Percentiles rank a stretch among this genome's conserved stretches.
phyloP scores from a whole-genome alignment of 2,797 vertebrate genomes.

The Carapus acus region DNA sequence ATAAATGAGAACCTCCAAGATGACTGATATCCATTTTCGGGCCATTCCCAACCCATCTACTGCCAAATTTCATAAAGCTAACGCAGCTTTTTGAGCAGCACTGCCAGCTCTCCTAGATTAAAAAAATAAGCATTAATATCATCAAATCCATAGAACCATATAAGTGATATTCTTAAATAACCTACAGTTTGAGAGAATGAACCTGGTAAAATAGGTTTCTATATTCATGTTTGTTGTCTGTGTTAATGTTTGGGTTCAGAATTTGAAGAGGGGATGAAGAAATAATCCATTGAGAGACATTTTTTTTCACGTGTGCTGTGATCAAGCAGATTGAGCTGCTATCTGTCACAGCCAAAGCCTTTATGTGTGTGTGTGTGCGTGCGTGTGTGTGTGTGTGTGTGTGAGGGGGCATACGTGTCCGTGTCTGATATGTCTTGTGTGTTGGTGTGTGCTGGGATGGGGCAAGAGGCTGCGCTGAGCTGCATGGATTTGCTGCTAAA shows the following conservation, averaged over 20 bases:
- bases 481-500: conserved; percentile 94
- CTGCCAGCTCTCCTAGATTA: too few relatives aligned
- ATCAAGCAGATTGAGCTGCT: conserved; percentile 36
- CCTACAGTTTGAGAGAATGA: too few relatives aligned
- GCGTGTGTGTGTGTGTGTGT: conserved; percentile 11
- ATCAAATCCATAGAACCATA: too few relatives aligned
- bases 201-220: too few relatives aligned
- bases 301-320: neutral
- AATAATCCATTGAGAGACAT: neutral
- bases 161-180: too few relatives aligned
- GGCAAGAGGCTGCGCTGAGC: conserved; percentile 72
- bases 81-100: too few relatives aligned
- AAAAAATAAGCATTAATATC: too few relatives aligned
- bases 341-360: conserved; percentile 41
- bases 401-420: conserved; percentile 11
- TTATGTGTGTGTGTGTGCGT: conserved; percentile 9
- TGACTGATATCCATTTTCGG: too few relatives aligned
- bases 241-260: neutral
- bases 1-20: too few relatives aligned
- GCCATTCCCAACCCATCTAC: too few relatives aligned
- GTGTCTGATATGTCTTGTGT: conserved; percentile 28
- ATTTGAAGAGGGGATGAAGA: neutral
- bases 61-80: too few relatives aligned
- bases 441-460: conserved; percentile 45
- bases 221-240: neutral